These are phyloP conservation scores for Epizoanthus ramosus DNA, from an alignment of 92 coral and sea anemone species.

Conservation along the genomic window DNA sequence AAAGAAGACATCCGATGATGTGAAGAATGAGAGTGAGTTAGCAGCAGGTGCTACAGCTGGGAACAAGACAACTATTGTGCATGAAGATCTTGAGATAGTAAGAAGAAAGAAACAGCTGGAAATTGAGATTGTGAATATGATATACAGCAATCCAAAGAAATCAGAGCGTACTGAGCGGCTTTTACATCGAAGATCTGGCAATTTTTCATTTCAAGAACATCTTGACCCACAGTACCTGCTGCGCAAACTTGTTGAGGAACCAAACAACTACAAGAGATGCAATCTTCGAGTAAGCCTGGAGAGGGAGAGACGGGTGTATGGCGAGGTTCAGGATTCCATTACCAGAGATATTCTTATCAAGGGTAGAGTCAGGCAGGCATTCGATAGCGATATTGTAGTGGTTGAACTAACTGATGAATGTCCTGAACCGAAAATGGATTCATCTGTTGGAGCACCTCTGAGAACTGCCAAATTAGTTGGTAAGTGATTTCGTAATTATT, in stretches of 20 bases:
- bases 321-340: slow-evolving; percentile 16
- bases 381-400: slow-evolving; percentile 25
- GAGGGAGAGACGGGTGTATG: slow-evolving; percentile 8
- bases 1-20: not conserved
- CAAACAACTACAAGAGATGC: slow-evolving; percentile 50
- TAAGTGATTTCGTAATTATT: not conserved
- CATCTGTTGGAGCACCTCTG: not conserved
- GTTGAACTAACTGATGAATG: slow-evolving; percentile 9
- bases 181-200: not conserved
- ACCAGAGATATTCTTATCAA: slow-evolving; percentile 18
- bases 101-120: slow-evolving; percentile 6
- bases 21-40: not conserved
- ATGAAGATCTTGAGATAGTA: slow-evolving; percentile 19
- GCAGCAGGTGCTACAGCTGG: not conserved
- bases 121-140: slow-evolving; percentile 1
- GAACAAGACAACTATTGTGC: not conserved
- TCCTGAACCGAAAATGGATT: not conserved
- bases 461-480: slow-evolving; percentile 30
- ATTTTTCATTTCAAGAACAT: slow-evolving; percentile 39
- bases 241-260: slow-evolving; percentile 51
- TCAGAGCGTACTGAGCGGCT: slow-evolving; percentile 8
- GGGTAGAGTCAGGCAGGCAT: slow-evolving; percentile 21
- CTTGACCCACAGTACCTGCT: slow-evolving; percentile 52
- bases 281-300: slow-evolving; percentile 14
- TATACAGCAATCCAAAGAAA: not conserved